These are phyloP conservation scores for Stenichneumon culpator DNA, from an alignment of 2,888 invertebrate species.

Conservation along the genomic window DNA sequence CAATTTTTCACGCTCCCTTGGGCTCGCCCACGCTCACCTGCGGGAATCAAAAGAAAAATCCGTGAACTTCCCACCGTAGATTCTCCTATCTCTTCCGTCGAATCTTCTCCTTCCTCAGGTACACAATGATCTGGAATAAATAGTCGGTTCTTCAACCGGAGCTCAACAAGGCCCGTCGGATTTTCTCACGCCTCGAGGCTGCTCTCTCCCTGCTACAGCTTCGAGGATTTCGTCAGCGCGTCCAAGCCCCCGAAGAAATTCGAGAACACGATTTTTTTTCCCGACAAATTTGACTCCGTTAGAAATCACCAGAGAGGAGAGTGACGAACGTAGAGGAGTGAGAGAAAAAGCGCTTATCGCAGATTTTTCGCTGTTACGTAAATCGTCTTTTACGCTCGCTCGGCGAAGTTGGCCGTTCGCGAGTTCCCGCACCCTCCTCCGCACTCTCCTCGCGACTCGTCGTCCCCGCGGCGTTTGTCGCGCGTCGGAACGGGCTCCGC, in stretches of 20 bases:
- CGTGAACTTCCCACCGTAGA: constrained; percentile 25
- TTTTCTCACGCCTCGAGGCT: constrained; percentile 54
- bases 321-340: neutral
- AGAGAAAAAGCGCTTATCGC: constrained; percentile 20
- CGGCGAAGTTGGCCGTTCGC: constrained; percentile 15
- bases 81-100: constrained; percentile 61
- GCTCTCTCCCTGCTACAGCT: no score
- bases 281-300: neutral
- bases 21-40: constrained; percentile 18
- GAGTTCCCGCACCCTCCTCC: constrained; percentile 29
- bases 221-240: constrained; percentile 15
- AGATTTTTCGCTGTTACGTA: constrained; percentile 42
- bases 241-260: constrained; percentile 11
- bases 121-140: constrained; percentile 25
- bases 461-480: constrained; percentile 2
- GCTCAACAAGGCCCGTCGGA: neutral
- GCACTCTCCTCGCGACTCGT: neutral
- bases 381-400: constrained; percentile 15
- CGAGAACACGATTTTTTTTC: neutral
- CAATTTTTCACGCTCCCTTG: constrained; percentile 60
- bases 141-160: neutral
- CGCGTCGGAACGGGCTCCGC: constrained; percentile 42
- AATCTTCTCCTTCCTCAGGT: constrained; percentile 53
- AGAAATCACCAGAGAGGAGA: neutral
- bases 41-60: constrained; percentile 51